Evolutionary conservation across 2,888 invertebrate genomes (phyloP).

Genomic region (Drosophila helvetica): DNA sequence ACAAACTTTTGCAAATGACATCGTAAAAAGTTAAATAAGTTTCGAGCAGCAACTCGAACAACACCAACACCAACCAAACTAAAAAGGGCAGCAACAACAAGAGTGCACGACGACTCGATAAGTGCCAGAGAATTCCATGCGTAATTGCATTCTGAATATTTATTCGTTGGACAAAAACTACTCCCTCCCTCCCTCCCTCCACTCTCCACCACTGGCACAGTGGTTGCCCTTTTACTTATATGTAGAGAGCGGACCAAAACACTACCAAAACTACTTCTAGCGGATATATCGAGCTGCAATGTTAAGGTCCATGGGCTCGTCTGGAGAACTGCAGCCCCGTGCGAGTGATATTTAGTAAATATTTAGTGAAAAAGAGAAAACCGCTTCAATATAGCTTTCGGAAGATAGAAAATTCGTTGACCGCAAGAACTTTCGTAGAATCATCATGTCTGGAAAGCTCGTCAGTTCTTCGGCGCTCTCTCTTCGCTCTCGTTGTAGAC

Average conservation of each 20-base stretch:
- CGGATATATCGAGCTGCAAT: too few species aligned
- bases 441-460: too few species aligned
- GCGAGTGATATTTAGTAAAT: too few species aligned
- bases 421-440: too few species aligned
- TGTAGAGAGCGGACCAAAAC: not conserved
- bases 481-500: too few species aligned
- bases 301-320: too few species aligned
- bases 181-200: not conserved
- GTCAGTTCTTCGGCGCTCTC: too few species aligned
- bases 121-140: conserved; percentile 71
- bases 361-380: too few species aligned
- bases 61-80: conserved; percentile 14
- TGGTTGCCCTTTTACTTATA: conserved; percentile 5
- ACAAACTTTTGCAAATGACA: conserved; percentile 76
- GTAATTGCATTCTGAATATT: conserved; percentile 75
- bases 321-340: too few species aligned
- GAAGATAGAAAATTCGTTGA: too few species aligned
- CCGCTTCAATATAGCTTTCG: too few species aligned
- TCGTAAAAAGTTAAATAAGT: conserved; percentile 76
- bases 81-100: conserved; percentile 33
- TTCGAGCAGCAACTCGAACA: conserved; percentile 35
- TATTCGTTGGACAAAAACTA: conserved; percentile 42
- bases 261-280: too few species aligned
- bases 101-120: conserved; percentile 54
- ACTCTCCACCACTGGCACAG: not conserved